Evolutionary conservation across 1,140 invertebrate species (phyloP).

Genomic region (Zophobas atratus): DNA sequence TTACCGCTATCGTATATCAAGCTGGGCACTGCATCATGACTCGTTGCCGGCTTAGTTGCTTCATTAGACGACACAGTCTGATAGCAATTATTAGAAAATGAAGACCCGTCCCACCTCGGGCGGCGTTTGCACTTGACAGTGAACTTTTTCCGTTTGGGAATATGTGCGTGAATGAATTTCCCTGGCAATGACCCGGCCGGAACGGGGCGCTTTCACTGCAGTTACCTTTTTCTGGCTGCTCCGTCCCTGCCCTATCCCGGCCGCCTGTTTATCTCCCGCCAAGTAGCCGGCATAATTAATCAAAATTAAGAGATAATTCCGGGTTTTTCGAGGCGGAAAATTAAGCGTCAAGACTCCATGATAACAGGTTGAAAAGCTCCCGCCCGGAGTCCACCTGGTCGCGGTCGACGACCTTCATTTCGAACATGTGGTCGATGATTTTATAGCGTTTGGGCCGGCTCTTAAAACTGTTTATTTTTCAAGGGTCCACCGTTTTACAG

Average conservation of each 20-base stretch:
- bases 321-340: constrained; percentile 21
- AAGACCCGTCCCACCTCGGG: constrained; percentile 23
- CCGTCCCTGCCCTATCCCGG: too few species aligned
- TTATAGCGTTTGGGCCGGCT: constrained; percentile 36
- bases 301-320: constrained; percentile 23
- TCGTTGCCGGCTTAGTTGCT: constrained; percentile 21
- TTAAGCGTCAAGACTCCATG: constrained; percentile 8
- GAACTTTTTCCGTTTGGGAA: constrained; percentile 39
- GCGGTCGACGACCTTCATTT: constrained; percentile 47
- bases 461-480: constrained; percentile 44
- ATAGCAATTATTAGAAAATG: constrained; percentile 40
- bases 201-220: background rate
- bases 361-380: constrained; percentile 32
- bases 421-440: constrained; percentile 51
- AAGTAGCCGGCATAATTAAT: background rate
- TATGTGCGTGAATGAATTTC: constrained; percentile 41
- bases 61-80: constrained; percentile 34
- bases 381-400: constrained; percentile 36
- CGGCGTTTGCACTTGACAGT: constrained; percentile 45
- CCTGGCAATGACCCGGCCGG: constrained; percentile 47
- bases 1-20: constrained; percentile 36
- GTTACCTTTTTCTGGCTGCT: too few species aligned
- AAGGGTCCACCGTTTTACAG: constrained; percentile 11
- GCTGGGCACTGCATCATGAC: constrained; percentile 7
- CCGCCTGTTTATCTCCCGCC: too few species aligned